These are phyloP conservation scores for Ichneumoninae sp. DNA, from an alignment of 2,888 invertebrate species.

Conservation along the genomic window DNA sequence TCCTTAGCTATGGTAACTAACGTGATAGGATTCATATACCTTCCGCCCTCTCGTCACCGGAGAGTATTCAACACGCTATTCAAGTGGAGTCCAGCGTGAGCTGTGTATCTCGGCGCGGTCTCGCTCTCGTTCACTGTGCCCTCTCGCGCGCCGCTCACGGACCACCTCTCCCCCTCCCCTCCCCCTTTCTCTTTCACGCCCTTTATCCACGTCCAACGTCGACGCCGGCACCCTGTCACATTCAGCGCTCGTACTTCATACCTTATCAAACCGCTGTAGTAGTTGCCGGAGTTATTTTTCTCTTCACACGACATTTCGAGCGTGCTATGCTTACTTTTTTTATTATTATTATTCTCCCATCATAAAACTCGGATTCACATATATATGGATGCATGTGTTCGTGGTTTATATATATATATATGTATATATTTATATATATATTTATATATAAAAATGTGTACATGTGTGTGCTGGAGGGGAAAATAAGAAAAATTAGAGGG, in stretches of 20 bases:
- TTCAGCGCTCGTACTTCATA: conserved; percentile 66
- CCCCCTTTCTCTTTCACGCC: conserved; percentile 21
- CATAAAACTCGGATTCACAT: not conserved
- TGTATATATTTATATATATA: too few relatives aligned
- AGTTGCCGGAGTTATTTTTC: conserved; percentile 56
- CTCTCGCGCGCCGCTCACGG: conserved; percentile 9
- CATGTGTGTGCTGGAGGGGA: not conserved
- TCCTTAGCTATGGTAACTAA: conserved; percentile 62
- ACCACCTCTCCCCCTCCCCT: not conserved
- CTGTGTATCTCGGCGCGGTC: conserved; percentile 27
- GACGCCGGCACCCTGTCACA: conserved; percentile 61
- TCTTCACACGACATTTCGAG: conserved; percentile 39
- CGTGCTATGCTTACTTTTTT: conserved; percentile 22
- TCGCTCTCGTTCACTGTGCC: conserved; percentile 11
- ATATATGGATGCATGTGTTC: not conserved
- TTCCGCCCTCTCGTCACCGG: conserved; percentile 58
- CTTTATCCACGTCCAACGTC: conserved; percentile 41
- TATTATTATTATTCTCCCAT: not conserved
- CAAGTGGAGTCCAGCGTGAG: conserved; percentile 32
- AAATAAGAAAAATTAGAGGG: not conserved
- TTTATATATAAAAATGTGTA: not conserved
- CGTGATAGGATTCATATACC: conserved; percentile 68
- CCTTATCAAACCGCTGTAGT: conserved; percentile 62
- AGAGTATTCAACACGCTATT: conserved; percentile 50
- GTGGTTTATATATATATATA: too few relatives aligned